phyloP scores from a whole-genome alignment of 2,113 vertebrate genomes.

The Calcarius ornatus region DNA sequence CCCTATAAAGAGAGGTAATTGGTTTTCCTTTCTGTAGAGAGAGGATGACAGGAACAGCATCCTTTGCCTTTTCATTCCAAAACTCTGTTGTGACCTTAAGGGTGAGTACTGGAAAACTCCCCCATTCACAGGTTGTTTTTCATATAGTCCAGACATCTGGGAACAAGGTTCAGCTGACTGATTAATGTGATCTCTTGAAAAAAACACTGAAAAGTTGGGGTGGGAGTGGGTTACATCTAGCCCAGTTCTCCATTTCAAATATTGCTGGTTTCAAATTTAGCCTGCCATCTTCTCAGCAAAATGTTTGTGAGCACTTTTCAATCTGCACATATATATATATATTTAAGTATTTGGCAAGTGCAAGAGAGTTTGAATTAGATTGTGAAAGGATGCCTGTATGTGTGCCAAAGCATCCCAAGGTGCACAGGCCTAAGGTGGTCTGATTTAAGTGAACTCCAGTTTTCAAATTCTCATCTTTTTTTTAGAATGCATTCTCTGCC shows the following conservation, averaged over 20 bases:
- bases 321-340: neutral
- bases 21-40: conserved; percentile 9
- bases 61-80: conserved; percentile 38
- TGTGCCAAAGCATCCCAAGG: neutral
- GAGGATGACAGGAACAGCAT: conserved; percentile 2
- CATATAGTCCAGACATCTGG: conserved; percentile 4
- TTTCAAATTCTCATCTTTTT: neutral
- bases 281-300: neutral
- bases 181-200: conserved; percentile 21
- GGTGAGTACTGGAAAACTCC: conserved; percentile 21
- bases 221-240: neutral
- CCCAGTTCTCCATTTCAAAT: conserved; percentile 22
- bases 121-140: neutral
- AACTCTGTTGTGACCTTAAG: neutral
- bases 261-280: conserved; percentile 18
- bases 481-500: neutral
- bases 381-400: neutral
- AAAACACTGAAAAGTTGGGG: neutral
- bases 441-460: neutral
- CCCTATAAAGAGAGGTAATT: neutral
- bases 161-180: conserved; percentile 30
- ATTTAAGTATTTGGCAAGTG: neutral
- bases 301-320: neutral
- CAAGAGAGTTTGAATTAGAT: neutral
- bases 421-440: neutral